phyloP scores from a whole-genome alignment of 2,113 vertebrate species.

The Hepsetus odoe region DNA sequence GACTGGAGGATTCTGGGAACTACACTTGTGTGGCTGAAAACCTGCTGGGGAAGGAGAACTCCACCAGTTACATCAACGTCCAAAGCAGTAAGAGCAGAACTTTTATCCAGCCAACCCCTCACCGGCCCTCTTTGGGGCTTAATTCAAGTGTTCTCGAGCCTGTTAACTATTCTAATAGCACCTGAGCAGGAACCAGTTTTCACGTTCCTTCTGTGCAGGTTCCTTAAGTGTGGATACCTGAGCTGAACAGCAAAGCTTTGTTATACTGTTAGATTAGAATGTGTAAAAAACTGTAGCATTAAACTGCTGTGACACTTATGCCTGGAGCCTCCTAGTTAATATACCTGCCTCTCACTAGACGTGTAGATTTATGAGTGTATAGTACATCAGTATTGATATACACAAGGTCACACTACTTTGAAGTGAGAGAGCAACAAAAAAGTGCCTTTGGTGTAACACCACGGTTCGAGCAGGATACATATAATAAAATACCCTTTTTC shows the following conservation, averaged over 20 bases:
- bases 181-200: not conserved
- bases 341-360: not conserved
- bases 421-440: too few species aligned
- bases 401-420: not conserved
- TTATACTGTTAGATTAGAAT: not conserved
- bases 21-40: constrained; percentile 96
- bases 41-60: constrained; percentile 87
- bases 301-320: not conserved
- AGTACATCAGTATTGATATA: not conserved
- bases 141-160: not conserved
- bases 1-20: constrained; percentile 91
- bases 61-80: constrained; percentile 87
- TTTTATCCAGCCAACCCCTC: not conserved
- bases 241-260: not conserved
- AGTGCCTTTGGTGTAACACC: not conserved
- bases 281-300: not conserved
- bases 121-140: constrained; percentile 2
- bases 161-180: constrained; percentile 6
- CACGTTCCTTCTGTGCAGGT: not conserved
- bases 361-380: not conserved
- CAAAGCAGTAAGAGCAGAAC: constrained; percentile 85
- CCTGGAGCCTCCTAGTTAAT: not conserved
- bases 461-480: not conserved
- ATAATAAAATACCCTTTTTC: not conserved
- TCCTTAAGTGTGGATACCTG: not conserved